Base-by-base conservation (phyloP, 2,113 vertebrate genomes). In the Chelonoidis abingdonii region DNA sequence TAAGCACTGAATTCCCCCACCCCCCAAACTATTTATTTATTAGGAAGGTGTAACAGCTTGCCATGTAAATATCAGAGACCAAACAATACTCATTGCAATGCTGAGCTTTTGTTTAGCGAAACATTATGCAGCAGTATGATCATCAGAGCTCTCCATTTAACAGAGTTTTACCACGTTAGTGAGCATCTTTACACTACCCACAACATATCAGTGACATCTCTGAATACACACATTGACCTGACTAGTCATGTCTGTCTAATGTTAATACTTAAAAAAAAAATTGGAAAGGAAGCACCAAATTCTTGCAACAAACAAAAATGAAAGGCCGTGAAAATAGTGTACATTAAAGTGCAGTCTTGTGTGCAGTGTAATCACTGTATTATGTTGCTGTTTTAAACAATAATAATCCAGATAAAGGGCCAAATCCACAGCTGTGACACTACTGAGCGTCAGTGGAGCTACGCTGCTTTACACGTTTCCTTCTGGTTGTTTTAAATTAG, bases 381-480 rank as follows among this genome's bases (percentile, higher is more conserved):
- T 84, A 7, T 44, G 80, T 87, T 52, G 35, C 50, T 80, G 50
- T 94, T 89, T 85, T 89, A 94, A 97, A 16, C 50, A 72, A 38
- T 72, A 38, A 72, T 72, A 72, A n/a, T 72, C 65, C 65, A 72
- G 65, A 22, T 38, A 72, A 72, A 72, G n/a, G n/a, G 19, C 19
- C 65, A 38, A 22, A 72, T 72, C 35, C 17, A n/a, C 17, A 10
- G 65, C 65, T n/a, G 17, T 69, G 8, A n/a, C 35, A 9, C 19
- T 38, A 5, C 17, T 21, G 17, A 72, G 57, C 8, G 10, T 38
- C 35, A 22, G 35, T 69, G 65, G 35, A 38, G 17, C 65, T 38
- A n/a, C 4, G 35, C 19, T 35, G 62, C 14, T 65, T 65, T 65
- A 16, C 35, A 19, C 17, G 19, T 22, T 72, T 72, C n/a, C 35